A percentile compares a stretch with the other conserved stretches of the same genome.
phyloP scores from a whole-genome alignment of 2,888 invertebrate species.

The Leucophenga maculata region DNA sequence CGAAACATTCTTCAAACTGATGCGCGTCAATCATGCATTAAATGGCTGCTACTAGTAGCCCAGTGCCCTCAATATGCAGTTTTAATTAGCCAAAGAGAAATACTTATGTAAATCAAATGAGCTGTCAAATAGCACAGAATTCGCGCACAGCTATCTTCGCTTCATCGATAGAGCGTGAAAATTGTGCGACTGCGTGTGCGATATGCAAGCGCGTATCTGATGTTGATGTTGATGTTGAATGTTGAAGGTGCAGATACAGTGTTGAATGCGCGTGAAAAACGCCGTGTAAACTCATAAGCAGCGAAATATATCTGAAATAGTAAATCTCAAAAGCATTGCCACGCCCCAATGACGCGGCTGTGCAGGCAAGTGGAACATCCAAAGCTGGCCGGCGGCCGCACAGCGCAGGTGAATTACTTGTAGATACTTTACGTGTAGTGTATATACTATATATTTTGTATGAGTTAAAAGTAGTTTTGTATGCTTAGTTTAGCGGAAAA shows the following conservation, averaged over 20 bases:
- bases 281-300: too few species aligned
- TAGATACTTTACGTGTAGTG: too few species aligned
- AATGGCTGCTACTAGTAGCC: slow-evolving; percentile 15
- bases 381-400: neutral
- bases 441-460: too few species aligned
- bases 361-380: slow-evolving; percentile 4
- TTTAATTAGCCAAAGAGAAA: slow-evolving; percentile 26
- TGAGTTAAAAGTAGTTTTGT: neutral
- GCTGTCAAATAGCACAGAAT: slow-evolving; percentile 14
- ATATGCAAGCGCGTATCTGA: neutral
- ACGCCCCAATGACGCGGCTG: neutral
- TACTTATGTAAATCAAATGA: slow-evolving; percentile 14
- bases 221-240: too few species aligned
- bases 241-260: too few species aligned
- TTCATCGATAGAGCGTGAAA: slow-evolving; percentile 66
- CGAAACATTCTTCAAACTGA: neutral
- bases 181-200: slow-evolving; percentile 21
- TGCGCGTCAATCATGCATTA: slow-evolving; percentile 8
- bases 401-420: too few species aligned
- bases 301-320: too few species aligned
- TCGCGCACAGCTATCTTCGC: slow-evolving; percentile 35
- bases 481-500: slow-evolving; percentile 14
- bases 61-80: slow-evolving; percentile 22
- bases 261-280: slow-evolving; percentile 13
- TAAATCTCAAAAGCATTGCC: neutral